Evolutionary conservation across 1,140 invertebrate genomes (phyloP).

Genomic region (Schlechtendalia chinensis): DNA sequence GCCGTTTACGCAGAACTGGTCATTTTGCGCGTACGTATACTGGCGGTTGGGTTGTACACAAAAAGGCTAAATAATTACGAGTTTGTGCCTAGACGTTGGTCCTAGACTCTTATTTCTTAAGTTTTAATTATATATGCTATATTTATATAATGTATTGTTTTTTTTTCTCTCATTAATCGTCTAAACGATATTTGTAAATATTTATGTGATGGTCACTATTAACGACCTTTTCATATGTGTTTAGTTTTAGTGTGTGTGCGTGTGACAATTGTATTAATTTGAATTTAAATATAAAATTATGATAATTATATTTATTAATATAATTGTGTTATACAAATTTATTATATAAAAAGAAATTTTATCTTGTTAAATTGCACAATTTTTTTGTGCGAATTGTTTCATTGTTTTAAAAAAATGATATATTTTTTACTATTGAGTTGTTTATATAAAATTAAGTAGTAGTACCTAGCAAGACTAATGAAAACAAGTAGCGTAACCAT

Average conservation of each 20-base stretch:
- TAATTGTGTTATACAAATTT: conserved; percentile 46
- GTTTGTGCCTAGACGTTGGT: conserved; percentile 46
- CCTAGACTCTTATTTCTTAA: conserved; percentile 44
- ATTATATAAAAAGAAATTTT: conserved; percentile 47
- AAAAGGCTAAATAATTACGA: conserved; percentile 49
- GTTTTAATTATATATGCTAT: conserved; percentile 34
- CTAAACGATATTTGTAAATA: conserved; percentile 38
- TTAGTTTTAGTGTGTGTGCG: conserved; percentile 36
- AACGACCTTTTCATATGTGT: conserved; percentile 22
- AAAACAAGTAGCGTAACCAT: conserved; percentile 31
- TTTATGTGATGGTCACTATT: conserved; percentile 24
- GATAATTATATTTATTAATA: conserved; percentile 45
- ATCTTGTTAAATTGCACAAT: conserved; percentile 44
- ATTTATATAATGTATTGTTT: conserved; percentile 34
- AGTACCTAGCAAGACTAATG: conserved; percentile 37
- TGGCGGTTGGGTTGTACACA: conserved; percentile 52
- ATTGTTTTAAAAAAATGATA: conserved; percentile 43
- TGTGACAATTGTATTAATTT: conserved; percentile 42
- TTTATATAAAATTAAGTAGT: conserved; percentile 35
- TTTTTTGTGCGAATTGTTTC: conserved; percentile 46
- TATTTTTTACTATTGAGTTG: conserved; percentile 49
- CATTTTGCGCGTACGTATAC: conserved; percentile 53
- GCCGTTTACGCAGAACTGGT: conserved; percentile 53
- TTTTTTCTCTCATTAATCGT: conserved; percentile 22
- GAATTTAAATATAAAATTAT: conserved; percentile 2